Evolutionary conservation across 2,797 vertebrate species (phyloP), one percentile per base, ranked within the genome.

Genomic region (Molossus alvarezi): DNA sequence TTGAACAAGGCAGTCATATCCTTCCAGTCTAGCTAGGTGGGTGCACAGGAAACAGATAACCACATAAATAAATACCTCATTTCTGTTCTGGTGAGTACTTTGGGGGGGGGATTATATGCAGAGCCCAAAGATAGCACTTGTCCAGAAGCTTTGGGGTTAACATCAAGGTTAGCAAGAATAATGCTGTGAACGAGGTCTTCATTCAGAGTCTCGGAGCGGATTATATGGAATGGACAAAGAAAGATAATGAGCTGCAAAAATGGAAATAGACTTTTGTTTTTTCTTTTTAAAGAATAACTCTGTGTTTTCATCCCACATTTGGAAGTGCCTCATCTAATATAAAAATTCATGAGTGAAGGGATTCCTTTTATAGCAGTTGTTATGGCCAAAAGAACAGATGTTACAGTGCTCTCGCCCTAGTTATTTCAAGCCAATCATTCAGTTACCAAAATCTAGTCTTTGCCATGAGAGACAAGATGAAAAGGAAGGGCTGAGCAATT

Each of bases 371-470:
- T 75, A 81, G 72, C 48, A 25, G 20, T 82, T 92, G 9, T 86
- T 93, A 89, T 71, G 17, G 13, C 45, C 84, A 77, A 83, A 93
- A 77, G 94, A 93, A 77, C 89, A 97, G 96, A 81, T 95, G 91
- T 77, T 89, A 76, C 2, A 48, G 7, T 29, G 23, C 69, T 92
- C 27, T 88, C 64, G 62, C 18, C 48, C 60, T 94, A 65, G 64
- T 96, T 94, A 97, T 96, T 96, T 92, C 58, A 96, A 85, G 37
- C 14, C 85, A 79, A 25, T 96, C 69, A 93, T 88, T 93, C 48
- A 89, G n/a, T 95, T 88, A 94, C 58, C 37, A 64, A 51, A 94
- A 82, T 88, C n/a, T 5, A 96, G 67, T 69, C 29, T 84, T 93
- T 92, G 25, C 27, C 57, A 81, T 67, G 29, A 64, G 72, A 97